Percentiles rank a stretch among this genome's conserved stretches.
phyloP scores from a whole-genome alignment of 1,140 invertebrate species.

The Tachypleus tridentatus region DNA sequence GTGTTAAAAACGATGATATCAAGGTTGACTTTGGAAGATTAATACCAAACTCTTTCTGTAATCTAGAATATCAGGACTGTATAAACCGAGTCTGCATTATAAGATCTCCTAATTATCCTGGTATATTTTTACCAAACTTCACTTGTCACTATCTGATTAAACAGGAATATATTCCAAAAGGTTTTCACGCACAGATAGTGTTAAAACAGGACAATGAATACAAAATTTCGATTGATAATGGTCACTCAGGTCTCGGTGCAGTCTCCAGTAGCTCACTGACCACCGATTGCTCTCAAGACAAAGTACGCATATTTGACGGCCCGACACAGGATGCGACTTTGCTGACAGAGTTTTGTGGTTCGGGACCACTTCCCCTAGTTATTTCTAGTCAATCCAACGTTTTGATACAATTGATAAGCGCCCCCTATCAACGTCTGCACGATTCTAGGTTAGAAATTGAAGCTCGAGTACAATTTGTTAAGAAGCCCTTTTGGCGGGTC shows the following conservation, averaged over 20 bases:
- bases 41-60: constrained; percentile 13
- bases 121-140: constrained; percentile 68
- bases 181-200: constrained; percentile 16
- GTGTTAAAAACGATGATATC: background rate
- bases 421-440: constrained; percentile 70
- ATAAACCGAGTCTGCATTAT: constrained; percentile 17
- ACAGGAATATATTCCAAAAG: constrained; percentile 8
- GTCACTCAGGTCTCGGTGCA: background rate
- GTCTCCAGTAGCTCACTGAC: constrained; percentile 32
- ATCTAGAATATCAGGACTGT: constrained; percentile 20
- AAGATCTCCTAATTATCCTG: constrained; percentile 65
- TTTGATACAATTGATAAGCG: constrained; percentile 75
- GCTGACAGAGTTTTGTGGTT: constrained; percentile 77
- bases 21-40: constrained; percentile 9
- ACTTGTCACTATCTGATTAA: constrained; percentile 61
- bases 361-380: constrained; percentile 65
- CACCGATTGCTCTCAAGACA: constrained; percentile 66
- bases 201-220: constrained; percentile 24
- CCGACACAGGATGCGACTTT: constrained; percentile 75
- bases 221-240: constrained; percentile 20
- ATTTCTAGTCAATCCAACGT: constrained; percentile 67
- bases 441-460: constrained; percentile 60
- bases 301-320: constrained; percentile 76
- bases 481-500: constrained; percentile 2
- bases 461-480: constrained; percentile 59